Evolutionary conservation across 2,113 vertebrate species (phyloP).

Genomic region (Syrmaticus mikado): DNA sequence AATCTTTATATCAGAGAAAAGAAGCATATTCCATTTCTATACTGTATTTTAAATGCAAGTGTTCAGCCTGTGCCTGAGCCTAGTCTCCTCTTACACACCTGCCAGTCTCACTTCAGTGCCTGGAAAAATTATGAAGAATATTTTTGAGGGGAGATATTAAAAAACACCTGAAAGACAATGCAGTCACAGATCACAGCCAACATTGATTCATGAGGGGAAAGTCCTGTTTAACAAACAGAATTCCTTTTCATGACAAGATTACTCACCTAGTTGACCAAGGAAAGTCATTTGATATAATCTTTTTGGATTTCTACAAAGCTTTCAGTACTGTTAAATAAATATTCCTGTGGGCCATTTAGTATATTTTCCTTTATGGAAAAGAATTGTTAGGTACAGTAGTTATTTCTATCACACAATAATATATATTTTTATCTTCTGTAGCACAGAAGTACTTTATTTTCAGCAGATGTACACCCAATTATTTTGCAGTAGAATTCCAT

Average conservation of each 20-base stretch:
- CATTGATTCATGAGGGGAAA: background rate
- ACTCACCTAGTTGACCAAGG: background rate
- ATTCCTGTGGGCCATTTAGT: background rate
- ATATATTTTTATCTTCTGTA: background rate
- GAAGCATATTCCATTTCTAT: background rate
- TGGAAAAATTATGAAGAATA: background rate
- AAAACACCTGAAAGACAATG: background rate
- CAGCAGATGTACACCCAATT: conserved; percentile 39
- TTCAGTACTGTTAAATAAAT: background rate
- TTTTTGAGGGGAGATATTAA: background rate
- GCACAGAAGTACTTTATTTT: background rate
- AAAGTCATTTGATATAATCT: background rate
- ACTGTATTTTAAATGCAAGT: background rate
- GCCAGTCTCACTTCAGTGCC: background rate
- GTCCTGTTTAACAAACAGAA: background rate
- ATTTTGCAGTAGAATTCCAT: conserved; percentile 52
- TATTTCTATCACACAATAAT: background rate
- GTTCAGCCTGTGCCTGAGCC: background rate
- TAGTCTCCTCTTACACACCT: background rate
- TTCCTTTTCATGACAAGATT: background rate
- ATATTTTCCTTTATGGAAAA: background rate
- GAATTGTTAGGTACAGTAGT: background rate
- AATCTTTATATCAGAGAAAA: background rate
- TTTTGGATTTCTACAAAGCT: background rate
- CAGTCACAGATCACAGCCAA: background rate